Percentiles rank a stretch among this genome's conserved stretches.
phyloP scores from a whole-genome alignment of 2,113 vertebrate species.

The Psilopogon haemacephalus region DNA sequence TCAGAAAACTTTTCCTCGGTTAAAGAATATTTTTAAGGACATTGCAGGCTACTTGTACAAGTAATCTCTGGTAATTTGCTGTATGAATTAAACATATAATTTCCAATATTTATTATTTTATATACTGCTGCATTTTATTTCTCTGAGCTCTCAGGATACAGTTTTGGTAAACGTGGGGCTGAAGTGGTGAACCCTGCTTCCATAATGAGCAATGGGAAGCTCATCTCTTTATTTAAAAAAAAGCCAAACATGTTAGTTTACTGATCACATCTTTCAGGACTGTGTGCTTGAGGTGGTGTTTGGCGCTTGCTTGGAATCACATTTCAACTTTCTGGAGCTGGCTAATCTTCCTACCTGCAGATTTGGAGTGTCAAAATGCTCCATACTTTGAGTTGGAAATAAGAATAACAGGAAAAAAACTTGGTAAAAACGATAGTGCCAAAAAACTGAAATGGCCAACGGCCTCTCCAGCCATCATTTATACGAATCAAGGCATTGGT shows the following conservation, averaged over 20 bases:
- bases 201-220: conserved; percentile 45
- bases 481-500: neutral
- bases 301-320: conserved; percentile 8
- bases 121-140: conserved; percentile 31
- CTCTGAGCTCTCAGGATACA: neutral
- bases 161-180: conserved; percentile 60
- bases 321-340: conserved; percentile 10
- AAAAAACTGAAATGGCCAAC: neutral
- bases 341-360: neutral
- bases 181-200: conserved; percentile 2
- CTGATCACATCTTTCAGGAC: neutral
- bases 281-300: neutral
- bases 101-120: conserved; percentile 61
- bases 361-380: neutral
- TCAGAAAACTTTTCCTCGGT: conserved; percentile 85
- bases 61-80: conserved; percentile 77
- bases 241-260: neutral
- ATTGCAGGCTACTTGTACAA: conserved; percentile 74
- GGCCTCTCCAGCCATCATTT: neutral
- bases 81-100: conserved; percentile 75
- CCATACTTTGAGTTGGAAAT: neutral
- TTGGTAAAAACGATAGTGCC: neutral
- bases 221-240: neutral
- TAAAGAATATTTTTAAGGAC: conserved; percentile 83
- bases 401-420: neutral